Evolutionary conservation across 2,888 invertebrate species (phyloP).

Genomic region (Calliphora vomitoria): DNA sequence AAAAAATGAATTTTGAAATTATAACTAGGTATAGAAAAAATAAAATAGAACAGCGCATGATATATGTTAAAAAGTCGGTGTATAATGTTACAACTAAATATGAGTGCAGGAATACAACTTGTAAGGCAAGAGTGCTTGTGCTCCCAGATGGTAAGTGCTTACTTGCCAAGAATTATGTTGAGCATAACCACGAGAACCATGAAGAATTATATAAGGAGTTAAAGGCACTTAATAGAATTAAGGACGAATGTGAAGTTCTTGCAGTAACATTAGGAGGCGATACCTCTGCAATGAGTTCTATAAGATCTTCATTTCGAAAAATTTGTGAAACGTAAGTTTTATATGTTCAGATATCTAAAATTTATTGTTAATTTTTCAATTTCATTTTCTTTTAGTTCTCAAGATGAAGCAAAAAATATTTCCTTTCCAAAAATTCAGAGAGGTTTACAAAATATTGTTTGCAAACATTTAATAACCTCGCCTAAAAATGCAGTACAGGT

Average conservation of each 20-base stretch:
- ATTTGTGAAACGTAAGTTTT: constrained; percentile 23
- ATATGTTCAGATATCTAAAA: too few species aligned
- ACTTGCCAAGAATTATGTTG: too few species aligned
- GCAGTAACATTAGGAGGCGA: too few species aligned
- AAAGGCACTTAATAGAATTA: neutral
- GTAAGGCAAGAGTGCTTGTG: too few species aligned
- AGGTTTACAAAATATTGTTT: neutral
- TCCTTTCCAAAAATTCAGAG: neutral
- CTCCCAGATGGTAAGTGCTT: too few species aligned
- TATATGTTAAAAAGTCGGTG: too few species aligned
- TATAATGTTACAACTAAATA: too few species aligned
- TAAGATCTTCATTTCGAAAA: neutral
- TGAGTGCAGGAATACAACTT: too few species aligned
- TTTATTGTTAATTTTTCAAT: too few species aligned
- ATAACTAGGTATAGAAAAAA: too few species aligned
- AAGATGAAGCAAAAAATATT: neutral
- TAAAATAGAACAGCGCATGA: too few species aligned
- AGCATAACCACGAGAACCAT: neutral
- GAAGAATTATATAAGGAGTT: neutral
- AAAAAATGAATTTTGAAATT: too few species aligned
- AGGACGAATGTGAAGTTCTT: neutral
- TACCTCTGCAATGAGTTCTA: neutral
- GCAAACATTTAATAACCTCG: neutral
- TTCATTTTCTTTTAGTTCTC: neutral
- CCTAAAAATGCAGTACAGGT: constrained; percentile 5